Base-by-base conservation (phyloP, 2,113 vertebrate genomes). In the Peromyscus maniculatus region DNA sequence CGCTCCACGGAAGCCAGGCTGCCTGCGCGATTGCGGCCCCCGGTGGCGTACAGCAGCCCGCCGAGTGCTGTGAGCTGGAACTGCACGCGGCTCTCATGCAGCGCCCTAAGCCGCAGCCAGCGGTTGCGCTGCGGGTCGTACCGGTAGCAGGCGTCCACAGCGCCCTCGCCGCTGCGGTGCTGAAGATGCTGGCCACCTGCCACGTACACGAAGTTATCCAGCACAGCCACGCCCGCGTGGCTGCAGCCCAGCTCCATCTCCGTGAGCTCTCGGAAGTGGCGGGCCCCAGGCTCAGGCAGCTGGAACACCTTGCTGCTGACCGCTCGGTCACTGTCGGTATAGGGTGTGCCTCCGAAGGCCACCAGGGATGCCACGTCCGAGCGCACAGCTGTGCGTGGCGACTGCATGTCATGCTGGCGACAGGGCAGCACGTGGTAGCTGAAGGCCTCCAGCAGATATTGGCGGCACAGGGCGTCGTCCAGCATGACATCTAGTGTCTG, bases 371-470 rank as follows among this genome's bases (percentile, higher is more conserved):
- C 97, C 11, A 98, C 98, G 0, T 99, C 99, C 0, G 99, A 99
- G 88, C 99, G 99, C 95, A 99, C 99, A 13, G 98, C 92, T 0
- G 99, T 99, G 57, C 99, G 99, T 0, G 99, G 98, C 0, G 99
- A 99, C 97, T 99, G 99, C 99, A 99, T 99, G 98, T 99, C 99
- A 0, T 99, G 99, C 98, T 99, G 99, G 21, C 99, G 98, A 94
- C 99, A 99, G 21, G 99, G 99, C 95, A 99, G 99, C 96, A 99
- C 99, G 98, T 99, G 99, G 98, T 99, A 99, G 88, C 99, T 99
- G 98, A 99, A 99, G 28, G 99, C 99, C 95, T 99, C 99, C 9
- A 99, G 99, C 91, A 99, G 98, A 96, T 99, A 99, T 97, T 99
- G 99, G 2, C 99, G 99, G 97, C 99, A 99, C 49, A 99, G 92